Evolutionary conservation across 2,113 vertebrate genomes (phyloP), one percentile per base, ranked within the genome.

Genomic region (Aptenodytes forsteri): DNA sequence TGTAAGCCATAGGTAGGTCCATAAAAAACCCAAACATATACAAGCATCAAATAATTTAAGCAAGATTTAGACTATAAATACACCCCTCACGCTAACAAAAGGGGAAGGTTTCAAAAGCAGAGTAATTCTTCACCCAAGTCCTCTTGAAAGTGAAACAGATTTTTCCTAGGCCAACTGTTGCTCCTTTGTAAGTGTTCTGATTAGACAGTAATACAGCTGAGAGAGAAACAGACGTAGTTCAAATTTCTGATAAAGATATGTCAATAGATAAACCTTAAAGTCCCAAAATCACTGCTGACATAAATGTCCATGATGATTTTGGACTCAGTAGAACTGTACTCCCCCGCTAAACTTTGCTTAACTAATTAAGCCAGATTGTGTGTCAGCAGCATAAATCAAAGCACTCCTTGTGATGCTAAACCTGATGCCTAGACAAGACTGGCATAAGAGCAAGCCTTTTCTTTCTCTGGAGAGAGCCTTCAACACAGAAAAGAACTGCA

Each of bases 21-120:
- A 22, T n/a, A 7, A 0, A 14, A 23, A 10, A 7, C 2, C 13
- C 6, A 14, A 36, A 36, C 22, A 40, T 11, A 34, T 8, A 44
- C 13, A 36, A 75, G 8, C 34, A 79, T 30, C 7, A 89, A 64
- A 67, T 36, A 46, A 36, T 65, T 72, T 52, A 56, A 52, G 44
- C 4, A 69, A 84, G 4, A 81, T 32, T 67, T 65, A 65, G n/a
- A 40, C 25, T 26, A 64, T 56, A 79, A 86, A 91, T 46, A 69
- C 7, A 72, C 4, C 6, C 32, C 42, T 55, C 40, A 59, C 26
- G 34, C 14, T 56, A 44, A 65, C 8, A 70, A 78, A 61, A 67
- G 19, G 1, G 14, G 6, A 66, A 69, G 29, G 8, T 71, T 91
- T 88, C 66, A 87, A 91, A 94, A 69, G 15, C 44, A 77, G 40